Conservation (phyloP, 2,888 invertebrate species). For the Netelia fuscicornis region DNA sequence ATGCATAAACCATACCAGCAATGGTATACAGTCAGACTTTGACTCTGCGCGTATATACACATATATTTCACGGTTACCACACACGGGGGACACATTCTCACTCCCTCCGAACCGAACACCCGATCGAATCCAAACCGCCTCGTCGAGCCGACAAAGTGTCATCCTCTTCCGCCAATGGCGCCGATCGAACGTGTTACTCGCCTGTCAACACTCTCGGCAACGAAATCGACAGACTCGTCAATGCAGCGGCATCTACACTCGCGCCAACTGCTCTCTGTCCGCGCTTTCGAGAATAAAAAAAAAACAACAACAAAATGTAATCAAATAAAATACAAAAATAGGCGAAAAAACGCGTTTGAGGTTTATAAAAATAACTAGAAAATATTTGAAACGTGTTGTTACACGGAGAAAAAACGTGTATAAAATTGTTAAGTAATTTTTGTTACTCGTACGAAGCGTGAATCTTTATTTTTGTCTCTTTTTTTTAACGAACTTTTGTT, state of each 20-base stretch:
- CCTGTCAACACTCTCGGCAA: constrained; percentile 49
- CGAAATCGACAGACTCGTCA: constrained; percentile 44
- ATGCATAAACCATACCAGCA: neutral
- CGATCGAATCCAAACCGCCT: constrained; percentile 10
- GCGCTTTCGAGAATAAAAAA: constrained; percentile 18
- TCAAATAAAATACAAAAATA: constrained; percentile 12
- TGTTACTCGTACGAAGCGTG: neutral
- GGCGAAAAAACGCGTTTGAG: neutral
- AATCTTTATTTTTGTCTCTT: neutral
- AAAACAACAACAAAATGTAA: neutral
- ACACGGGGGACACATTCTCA: constrained; percentile 41
- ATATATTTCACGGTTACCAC: constrained; percentile 10
- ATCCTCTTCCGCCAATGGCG: constrained; percentile 59
- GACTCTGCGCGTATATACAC: neutral
- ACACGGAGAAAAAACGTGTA: no score
- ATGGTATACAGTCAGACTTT: neutral
- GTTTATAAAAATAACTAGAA: neutral
- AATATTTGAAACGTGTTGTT: neutral
- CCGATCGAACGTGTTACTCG: constrained; percentile 61
- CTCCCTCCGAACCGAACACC: constrained; percentile 13
- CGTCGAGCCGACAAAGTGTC: constrained; percentile 24
- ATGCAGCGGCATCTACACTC: constrained; percentile 8
- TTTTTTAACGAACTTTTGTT: constrained; percentile 10
- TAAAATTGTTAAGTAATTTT: no score
- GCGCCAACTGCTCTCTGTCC: constrained; percentile 19